phyloP scores from a whole-genome alignment of 2,888 invertebrate genomes.

The Listrodromus nycthemerus region DNA sequence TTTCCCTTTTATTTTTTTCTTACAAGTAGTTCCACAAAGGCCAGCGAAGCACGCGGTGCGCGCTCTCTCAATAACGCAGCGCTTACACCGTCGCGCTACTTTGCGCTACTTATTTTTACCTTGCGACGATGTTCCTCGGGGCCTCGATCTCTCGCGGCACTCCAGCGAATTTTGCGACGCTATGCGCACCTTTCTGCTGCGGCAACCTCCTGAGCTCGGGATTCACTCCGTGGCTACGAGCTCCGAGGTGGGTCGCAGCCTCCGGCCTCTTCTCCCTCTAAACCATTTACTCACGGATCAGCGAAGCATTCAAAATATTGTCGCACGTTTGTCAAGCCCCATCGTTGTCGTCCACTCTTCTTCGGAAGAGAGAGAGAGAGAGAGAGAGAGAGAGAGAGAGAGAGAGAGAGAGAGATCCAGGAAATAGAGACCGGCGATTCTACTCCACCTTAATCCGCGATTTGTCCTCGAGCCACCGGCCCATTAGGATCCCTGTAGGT shows the following conservation, averaged over 20 bases:
- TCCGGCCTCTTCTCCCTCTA: slow-evolving; percentile 71
- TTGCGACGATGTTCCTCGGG: slow-evolving; percentile 52
- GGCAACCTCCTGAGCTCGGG: slow-evolving; percentile 18
- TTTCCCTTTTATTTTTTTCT: slow-evolving; percentile 61
- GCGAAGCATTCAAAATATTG: slow-evolving; percentile 83
- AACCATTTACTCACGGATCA: slow-evolving; percentile 83
- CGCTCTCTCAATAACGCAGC: slow-evolving; percentile 65
- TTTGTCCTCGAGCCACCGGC: slow-evolving; percentile 60
- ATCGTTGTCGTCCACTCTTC: slow-evolving; percentile 45
- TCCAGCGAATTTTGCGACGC: slow-evolving; percentile 26
- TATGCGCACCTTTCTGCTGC: slow-evolving; percentile 11
- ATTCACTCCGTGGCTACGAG: slow-evolving; percentile 32
- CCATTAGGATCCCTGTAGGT: slow-evolving; percentile 50
- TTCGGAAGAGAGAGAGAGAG: background rate
- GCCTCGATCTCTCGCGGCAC: slow-evolving; percentile 53
- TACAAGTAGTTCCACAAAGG: slow-evolving; percentile 68
- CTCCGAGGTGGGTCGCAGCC: slow-evolving; percentile 54
- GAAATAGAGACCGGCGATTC: slow-evolving; percentile 44
- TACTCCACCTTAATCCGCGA: slow-evolving; percentile 65
- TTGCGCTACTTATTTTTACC: slow-evolving; percentile 58
- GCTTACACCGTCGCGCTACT: slow-evolving; percentile 29
- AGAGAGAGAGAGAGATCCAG: background rate
- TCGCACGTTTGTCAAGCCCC: slow-evolving; percentile 76
- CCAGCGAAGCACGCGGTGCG: slow-evolving; percentile 47
- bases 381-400: background rate